Base-by-base conservation (phyloP, 2,888 invertebrate genomes). In the Blera fallax region DNA sequence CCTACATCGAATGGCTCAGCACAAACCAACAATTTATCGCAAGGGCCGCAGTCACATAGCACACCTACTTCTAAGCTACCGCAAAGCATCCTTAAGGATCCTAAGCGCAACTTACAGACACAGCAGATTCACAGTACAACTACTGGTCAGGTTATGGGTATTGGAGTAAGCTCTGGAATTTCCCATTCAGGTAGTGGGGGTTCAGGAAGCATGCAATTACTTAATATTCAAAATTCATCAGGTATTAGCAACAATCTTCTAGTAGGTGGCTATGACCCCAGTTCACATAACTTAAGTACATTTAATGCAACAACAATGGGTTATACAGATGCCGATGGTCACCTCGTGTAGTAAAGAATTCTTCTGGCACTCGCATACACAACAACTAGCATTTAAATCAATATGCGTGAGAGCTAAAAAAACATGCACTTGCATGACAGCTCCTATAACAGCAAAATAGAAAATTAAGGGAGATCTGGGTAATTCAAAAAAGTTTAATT, bases 31-130 rank as follows among this genome's bases (percentile, higher is more conserved):
- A 88, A 82, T 81, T 87, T 88, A 70, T 88, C 88, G 58, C 88
- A 88, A 67, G 87, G 88, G 29, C 87, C 87, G 60, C 84, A 85
- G 67, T 84, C 87, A 64, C 88, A 81, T 56, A 81, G 84, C 60
- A 88, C 89, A 45, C 89, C 90, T 37, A 88, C 90, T 87, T 89
- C 91, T 16, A 94, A 94, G 89, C 94, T 94, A 84, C 94, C 94
- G 0, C 94, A 94, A 88, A 94, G 94, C 29, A 94, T 94, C 87
- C 92, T 94, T 5, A 94, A 94, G 89, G 94, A 94, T 90, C 94
- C 94, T 2, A 94, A 94, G 73, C 92, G 94, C 37, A 94, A 93
- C 89, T 93, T 94, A 89, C 94, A 94, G 84, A 89, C 90, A 34
- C 91, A 90, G n/a, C 93, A 93, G 40, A 77, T 77, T 14, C 76